Evolutionary conservation across 2,888 invertebrate species (phyloP), one percentile per base, ranked within the genome.

Genomic region (Apeira syringaria): DNA sequence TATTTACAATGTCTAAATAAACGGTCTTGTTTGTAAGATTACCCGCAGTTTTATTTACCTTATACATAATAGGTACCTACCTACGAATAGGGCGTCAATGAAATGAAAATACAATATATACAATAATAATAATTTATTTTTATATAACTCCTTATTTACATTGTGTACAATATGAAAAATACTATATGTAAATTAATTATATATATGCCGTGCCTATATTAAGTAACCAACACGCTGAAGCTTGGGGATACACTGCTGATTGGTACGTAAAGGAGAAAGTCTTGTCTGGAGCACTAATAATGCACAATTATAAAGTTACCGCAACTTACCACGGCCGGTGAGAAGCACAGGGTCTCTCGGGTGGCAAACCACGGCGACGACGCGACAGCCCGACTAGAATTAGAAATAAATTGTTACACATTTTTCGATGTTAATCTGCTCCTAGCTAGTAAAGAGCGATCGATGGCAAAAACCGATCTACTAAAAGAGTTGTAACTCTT

Each of bases 1-100:
- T 79, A 75, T 87, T 85, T 85, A 88, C 82, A 82, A 83, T 80
- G 75, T 87, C 82, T 77, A 65, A 88, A 85, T 87, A 88, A 86
- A 87, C 72, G 76, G 73, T 86, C 80, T 49, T 82, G 78, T 85
- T 81, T 83, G 63, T 85, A 86, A 77, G 59, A 68, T 64, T 52
- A 47, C 47, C 47, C 48, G 43, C 59, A 25, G 62, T 70, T 73
- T 83, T 36, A 69, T 61, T 73, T 67, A 0, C 9, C 55, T 41
- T 38, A 42, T 51, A 3, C 3, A 3, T 2, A 15, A 15, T 15
- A 15, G 15, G 15, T 24, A 9, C 24, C 24, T 24, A 5, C 2
- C 6, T 2, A 3, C 11, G 22, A 13, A 5, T 20, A 20, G 29
- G 3, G n/a, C 9, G 2, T 22, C 30, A 29, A 29, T 24, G 26